These are phyloP conservation scores for Chaetorhynchus papuensis DNA, from an alignment of 2,113 vertebrate genomes.

Conservation along the genomic window DNA sequence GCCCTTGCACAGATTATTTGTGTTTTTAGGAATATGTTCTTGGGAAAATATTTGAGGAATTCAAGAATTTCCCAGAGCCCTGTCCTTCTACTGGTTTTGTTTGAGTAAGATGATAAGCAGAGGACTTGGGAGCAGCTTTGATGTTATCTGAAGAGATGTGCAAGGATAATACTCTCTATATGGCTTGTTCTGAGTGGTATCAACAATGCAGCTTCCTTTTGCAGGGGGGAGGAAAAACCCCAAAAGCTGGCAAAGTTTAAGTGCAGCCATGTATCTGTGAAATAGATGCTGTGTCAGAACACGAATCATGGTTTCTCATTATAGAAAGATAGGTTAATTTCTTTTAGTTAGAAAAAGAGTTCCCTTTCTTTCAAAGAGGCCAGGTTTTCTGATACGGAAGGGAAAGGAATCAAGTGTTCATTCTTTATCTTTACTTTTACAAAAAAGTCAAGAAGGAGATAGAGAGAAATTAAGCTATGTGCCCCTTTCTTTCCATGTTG, in stretches of 20 bases:
- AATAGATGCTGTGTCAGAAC: neutral
- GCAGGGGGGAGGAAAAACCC: neutral
- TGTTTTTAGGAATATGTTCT: neutral
- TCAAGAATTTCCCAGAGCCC: neutral
- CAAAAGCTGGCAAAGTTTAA: neutral
- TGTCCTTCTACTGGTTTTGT: neutral
- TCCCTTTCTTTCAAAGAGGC: neutral
- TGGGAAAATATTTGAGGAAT: constrained; percentile 9
- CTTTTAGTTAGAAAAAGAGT: neutral
- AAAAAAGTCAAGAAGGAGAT: neutral
- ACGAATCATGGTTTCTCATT: neutral
- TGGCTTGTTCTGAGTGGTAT: neutral
- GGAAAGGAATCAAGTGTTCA: neutral
- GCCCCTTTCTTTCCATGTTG: neutral
- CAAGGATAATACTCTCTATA: neutral
- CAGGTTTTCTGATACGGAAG: neutral
- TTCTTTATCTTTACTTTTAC: neutral
- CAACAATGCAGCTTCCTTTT: neutral
- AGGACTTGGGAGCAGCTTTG: neutral
- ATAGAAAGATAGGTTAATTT: neutral
- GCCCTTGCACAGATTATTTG: neutral
- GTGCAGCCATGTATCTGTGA: neutral
- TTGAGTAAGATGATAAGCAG: neutral
- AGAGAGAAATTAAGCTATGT: neutral
- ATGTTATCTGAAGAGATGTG: neutral